phyloP scores from a whole-genome alignment of 1,140 invertebrate species.

The Bilobella aurantiaca region DNA sequence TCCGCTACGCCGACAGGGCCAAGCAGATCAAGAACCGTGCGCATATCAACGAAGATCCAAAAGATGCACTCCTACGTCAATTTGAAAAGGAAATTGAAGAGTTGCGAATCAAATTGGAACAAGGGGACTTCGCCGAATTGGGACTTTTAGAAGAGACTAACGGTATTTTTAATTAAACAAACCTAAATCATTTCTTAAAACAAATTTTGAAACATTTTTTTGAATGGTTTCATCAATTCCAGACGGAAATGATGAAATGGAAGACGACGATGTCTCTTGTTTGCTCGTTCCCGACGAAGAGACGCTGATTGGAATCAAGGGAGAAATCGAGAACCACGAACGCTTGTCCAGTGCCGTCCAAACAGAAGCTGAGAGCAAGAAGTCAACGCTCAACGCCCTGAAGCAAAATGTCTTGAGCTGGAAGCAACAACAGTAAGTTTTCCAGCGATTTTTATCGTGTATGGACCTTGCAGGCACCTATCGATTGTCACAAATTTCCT shows the following conservation, averaged over 20 bases:
- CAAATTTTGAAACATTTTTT: too few species aligned
- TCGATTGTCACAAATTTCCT: too few species aligned
- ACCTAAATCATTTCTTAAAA: too few species aligned
- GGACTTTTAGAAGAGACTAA: too few species aligned
- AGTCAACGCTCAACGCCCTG: constrained; percentile 43
- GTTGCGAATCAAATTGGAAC: constrained; percentile 71
- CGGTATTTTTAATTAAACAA: too few species aligned
- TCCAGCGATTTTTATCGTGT: background rate
- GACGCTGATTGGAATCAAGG: constrained; percentile 39
- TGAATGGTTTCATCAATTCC: constrained; percentile 24
- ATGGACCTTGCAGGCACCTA: background rate
- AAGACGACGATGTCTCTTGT: constrained; percentile 34
- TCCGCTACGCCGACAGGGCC: constrained; percentile 91
- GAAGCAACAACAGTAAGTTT: constrained; percentile 23
- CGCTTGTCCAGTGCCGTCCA: constrained; percentile 47
- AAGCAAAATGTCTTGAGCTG: constrained; percentile 44
- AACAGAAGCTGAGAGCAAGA: constrained; percentile 58
- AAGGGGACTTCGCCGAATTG: constrained; percentile 39
- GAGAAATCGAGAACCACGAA: constrained; percentile 44
- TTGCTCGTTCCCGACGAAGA: constrained; percentile 41
- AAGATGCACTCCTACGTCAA: constrained; percentile 86
- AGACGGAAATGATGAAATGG: constrained; percentile 19
- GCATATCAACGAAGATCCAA: constrained; percentile 94
- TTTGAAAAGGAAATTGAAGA: constrained; percentile 96
- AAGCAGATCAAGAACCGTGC: constrained; percentile 97